These are phyloP conservation scores for Paradoxurus hermaphroditus DNA, from an alignment of 2,113 vertebrate genomes.

Conservation along the genomic window DNA sequence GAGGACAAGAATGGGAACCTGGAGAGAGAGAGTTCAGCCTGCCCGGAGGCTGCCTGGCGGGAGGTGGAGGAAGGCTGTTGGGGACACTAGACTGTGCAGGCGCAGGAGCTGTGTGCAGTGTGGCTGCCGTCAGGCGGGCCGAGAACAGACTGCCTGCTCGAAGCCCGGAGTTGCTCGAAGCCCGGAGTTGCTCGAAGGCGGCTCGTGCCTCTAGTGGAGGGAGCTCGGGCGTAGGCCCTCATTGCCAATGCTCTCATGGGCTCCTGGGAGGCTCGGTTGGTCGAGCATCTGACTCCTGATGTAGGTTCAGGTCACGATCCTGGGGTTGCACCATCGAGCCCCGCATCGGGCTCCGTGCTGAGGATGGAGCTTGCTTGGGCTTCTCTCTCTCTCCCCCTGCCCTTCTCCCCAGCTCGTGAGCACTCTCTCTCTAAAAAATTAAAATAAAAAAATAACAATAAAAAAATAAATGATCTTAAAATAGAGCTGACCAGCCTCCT, in stretches of 20 bases:
- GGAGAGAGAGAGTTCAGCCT: background rate
- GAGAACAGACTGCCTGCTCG: background rate
- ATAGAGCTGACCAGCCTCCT: background rate
- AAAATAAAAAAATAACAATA: background rate
- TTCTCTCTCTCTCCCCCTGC: background rate
- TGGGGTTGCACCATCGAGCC: no score
- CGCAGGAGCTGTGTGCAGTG: rapidly evolving
- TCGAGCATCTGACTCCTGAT: background rate
- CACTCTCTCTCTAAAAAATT: background rate
- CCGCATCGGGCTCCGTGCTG: background rate
- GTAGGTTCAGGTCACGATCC: background rate
- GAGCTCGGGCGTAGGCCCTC: background rate
- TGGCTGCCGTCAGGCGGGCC: rapidly evolving
- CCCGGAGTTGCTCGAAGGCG: no score
- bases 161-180: background rate
- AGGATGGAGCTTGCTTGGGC: background rate
- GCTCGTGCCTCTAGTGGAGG: background rate
- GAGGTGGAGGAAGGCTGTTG: background rate
- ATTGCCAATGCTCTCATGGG: background rate
- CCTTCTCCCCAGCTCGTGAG: background rate
- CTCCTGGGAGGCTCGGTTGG: background rate
- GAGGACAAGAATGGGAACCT: background rate
- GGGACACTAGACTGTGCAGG: background rate
- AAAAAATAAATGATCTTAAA: background rate
- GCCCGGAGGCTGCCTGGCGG: background rate